Percentiles rank a stretch among this genome's conserved stretches.
Conservation (phyloP, 2,888 invertebrate genomes). For the Noctua comes region DNA sequence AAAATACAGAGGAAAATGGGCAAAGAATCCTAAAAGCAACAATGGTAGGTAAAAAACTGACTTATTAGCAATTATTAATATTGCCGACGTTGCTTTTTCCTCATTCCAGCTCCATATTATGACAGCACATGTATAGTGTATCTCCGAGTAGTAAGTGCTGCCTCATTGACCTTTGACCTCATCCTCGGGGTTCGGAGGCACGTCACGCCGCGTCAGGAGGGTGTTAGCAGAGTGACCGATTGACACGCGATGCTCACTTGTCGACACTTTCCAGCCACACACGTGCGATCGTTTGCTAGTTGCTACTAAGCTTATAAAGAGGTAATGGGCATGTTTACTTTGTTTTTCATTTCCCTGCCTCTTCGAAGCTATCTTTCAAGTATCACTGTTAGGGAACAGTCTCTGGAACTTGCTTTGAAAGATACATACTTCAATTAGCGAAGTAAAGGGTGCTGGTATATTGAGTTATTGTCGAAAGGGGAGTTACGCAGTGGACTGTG, state of each 20-base stretch:
- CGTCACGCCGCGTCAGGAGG: slow-evolving; percentile 30
- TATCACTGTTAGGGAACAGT: not conserved
- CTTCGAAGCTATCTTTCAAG: not conserved
- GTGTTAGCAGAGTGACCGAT: slow-evolving; percentile 12
- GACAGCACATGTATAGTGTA: not conserved
- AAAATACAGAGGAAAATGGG: not conserved
- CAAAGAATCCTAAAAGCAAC: not conserved
- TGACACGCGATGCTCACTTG: slow-evolving; percentile 47
- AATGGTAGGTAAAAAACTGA: not conserved
- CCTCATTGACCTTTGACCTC: slow-evolving; percentile 45
- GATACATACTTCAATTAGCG: not conserved
- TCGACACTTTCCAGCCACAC: not conserved
- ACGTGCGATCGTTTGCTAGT: not conserved
- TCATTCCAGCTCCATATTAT: not conserved
- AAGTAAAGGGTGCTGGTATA: no score
- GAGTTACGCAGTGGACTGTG: not conserved
- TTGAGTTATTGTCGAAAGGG: not conserved
- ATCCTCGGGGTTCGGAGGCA: slow-evolving; percentile 31
- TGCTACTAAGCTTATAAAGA: not conserved
- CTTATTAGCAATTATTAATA: no score
- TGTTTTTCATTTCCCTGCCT: not conserved
- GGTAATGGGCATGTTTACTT: not conserved
- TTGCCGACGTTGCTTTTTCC: not conserved
- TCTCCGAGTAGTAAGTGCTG: not conserved
- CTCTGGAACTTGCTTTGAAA: not conserved